Base-by-base conservation (phyloP, 2,888 invertebrate genomes). In the Amphimallon solstitiale region DNA sequence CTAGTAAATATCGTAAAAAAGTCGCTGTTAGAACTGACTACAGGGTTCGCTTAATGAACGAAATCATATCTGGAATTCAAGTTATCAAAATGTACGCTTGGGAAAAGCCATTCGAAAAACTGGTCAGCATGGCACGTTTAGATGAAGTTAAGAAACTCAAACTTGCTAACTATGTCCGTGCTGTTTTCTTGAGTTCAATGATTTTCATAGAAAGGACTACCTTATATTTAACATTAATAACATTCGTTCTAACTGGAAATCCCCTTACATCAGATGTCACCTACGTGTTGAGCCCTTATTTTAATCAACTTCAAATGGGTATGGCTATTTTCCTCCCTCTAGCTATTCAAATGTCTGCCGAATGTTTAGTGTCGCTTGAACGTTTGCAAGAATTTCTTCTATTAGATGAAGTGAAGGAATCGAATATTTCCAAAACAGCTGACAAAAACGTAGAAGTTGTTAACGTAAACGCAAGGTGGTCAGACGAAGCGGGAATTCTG, bases 201-300 rank as follows among this genome's bases (percentile, higher is more conserved):
- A 90, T 94, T 37, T 94, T 93, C 77, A 91, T 93, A 0, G 91
- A 93, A 75, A 88, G 94, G 69, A 86, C 93, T 29, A 90, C 95
- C 0, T 84, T 94, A 9, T 93, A 90, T 77, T 87, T 92, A 54
- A 93, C 93, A 0, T 85, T 95, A 46, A 84, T 92, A 19, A 86
- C 90, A 0, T 93, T 90, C 75, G 89, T 91, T 6, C 82, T 93
- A 0, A 81, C 88, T 67, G 92, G 90, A 0, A 86, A 88, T 74
- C 84, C 84, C 10, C 80, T 90, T 34, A 85, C 86, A 0, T 85
- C 90, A 0, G 76, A 76, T 56, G 74, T 73, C 66, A 76, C 76
- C 0, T 79, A 76, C 59, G 74, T 77, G 9, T 75, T 85, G 76
- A 83, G 84, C 0, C 84, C 84, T 68, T 85, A 83, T 70, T 85